A percentile compares a stretch with the other conserved stretches of the same genome.
Evolutionary conservation across 2,888 invertebrate species (phyloP).

Genomic region (Drosophila demipolita): DNA sequence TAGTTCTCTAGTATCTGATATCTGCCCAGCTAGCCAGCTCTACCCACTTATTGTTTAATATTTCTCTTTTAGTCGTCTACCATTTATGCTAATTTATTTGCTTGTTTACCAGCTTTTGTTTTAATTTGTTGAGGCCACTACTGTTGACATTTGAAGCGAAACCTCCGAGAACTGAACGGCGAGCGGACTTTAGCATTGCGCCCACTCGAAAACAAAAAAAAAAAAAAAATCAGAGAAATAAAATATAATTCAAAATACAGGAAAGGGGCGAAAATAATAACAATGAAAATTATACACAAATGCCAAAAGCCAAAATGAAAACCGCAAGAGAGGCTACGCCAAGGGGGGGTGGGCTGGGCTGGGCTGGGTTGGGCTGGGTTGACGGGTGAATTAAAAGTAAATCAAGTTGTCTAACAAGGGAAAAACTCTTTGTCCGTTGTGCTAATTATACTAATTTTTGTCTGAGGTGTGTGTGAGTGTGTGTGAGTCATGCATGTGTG

Average conservation of each 20-base stretch:
- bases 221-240: background rate
- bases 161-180: constrained; percentile 13
- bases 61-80: constrained; percentile 55
- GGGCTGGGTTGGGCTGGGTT: too few relatives aligned
- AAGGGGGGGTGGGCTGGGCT: background rate
- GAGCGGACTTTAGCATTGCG: constrained; percentile 23
- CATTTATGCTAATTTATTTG: constrained; percentile 80
- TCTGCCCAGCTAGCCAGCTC: background rate
- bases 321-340: constrained; percentile 15
- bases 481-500: background rate
- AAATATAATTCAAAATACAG: background rate
- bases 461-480: background rate
- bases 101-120: constrained; percentile 79
- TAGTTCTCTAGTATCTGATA: constrained; percentile 3
- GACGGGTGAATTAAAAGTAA: constrained; percentile 19
- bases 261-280: constrained; percentile 8
- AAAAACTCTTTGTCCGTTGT: constrained; percentile 36
- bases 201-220: constrained; percentile 30
- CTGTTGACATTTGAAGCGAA: constrained; percentile 68
- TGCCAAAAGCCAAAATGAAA: constrained; percentile 19
- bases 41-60: constrained; percentile 48
- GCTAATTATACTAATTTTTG: constrained; percentile 72
- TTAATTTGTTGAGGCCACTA: constrained; percentile 78
- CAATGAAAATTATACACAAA: constrained; percentile 31
- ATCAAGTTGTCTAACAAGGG: constrained; percentile 38